Base-by-base conservation (phyloP, 2,888 invertebrate species). In the Cantharis rufa region DNA sequence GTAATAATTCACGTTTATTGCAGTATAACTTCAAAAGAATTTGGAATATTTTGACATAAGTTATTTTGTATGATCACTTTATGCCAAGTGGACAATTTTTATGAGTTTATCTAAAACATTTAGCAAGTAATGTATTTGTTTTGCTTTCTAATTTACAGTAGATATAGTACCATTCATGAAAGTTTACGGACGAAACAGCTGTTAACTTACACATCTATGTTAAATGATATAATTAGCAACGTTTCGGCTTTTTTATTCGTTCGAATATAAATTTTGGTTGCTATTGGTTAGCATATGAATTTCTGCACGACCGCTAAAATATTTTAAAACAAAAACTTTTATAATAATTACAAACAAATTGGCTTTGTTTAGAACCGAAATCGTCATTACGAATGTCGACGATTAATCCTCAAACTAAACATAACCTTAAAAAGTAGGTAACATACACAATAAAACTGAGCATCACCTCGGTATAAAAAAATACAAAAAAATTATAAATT, bases 81-180 rank as follows among this genome's bases (percentile, higher is more conserved):
- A 27, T 76, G 76, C 76, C 76, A 72, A 76, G 72, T 62, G 63
- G 71, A 76, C 76, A 76, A 71, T 69, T 76, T 69, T 76, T 76
- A 28, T 66, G 71, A 70, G 76, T 72, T 61, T 72, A 18, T 64
- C 62, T 68, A 63, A 74, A 71, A 76, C 72, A 72, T 76, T 75
- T 75, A 71, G 70, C 74, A 62, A 61, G 15, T 68, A 32, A 68
- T 32, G 66, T 71, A 72, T 69, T 71, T 76, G 76, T 76, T 72
- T 62, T 72, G 76, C 72, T 75, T 72, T 76, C 69, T 62, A 72
- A 76, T 72, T 76, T 69, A 75, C 61, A 63, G 63, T 69, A 48
- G 32, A 15, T 70, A 32, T 21, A 75, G 62, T 66, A 48, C 48
- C 76, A 76, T 76, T 76, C 76, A 76, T 68, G 69, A 62, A 21